Base-by-base conservation (phyloP, 1,140 invertebrate species). In the Eumeta japonica region DNA sequence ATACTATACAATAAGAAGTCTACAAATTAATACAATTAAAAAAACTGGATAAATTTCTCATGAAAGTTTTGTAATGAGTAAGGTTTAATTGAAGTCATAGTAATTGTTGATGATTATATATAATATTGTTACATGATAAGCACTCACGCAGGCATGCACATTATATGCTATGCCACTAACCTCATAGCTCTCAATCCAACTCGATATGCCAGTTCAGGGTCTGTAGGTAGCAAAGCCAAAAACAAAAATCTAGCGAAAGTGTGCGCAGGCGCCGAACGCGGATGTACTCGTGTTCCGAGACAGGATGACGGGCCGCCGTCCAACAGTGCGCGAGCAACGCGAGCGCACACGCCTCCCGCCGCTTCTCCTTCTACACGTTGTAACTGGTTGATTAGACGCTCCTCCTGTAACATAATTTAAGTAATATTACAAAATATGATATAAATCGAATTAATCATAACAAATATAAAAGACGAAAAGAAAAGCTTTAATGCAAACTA, bases 201-300 rank as follows among this genome's bases (percentile, higher is more conserved):
- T 43, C 83, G 77, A 56, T 90, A 91, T 2, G 89, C 88, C 14
- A 92, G 74, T 45, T 90, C 87, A 1, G 83, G 79, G 66, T 90
- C 85, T 48, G 82, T 80, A 36, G 81, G 81, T 35, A 90, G 67
- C 28, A 92, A 72, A 9, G 86, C 83, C 24, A 83, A 80, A 71
- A 91, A 92, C 34, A 91, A 73, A 58, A 85, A 92, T 39, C 86
- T 75, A 10, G 88, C 88, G 70, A 90, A 89, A 17, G 87, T 90
- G 59, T 91, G 88, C 79, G 90, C 89, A 10, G 89, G 89, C 32
- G 88, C 80, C 2, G 81, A 81, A 50, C 90, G 86, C 1, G 87
- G 82, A 62, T 89, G 88, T 39, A 90, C 85, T 12, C 83, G 83
- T 30, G 83, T 79, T 16, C 88, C 88, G 3, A 77, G 73, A 7